Evolutionary conservation across 1,140 invertebrate species (phyloP).

Genomic region (Monochamus saltuarius): DNA sequence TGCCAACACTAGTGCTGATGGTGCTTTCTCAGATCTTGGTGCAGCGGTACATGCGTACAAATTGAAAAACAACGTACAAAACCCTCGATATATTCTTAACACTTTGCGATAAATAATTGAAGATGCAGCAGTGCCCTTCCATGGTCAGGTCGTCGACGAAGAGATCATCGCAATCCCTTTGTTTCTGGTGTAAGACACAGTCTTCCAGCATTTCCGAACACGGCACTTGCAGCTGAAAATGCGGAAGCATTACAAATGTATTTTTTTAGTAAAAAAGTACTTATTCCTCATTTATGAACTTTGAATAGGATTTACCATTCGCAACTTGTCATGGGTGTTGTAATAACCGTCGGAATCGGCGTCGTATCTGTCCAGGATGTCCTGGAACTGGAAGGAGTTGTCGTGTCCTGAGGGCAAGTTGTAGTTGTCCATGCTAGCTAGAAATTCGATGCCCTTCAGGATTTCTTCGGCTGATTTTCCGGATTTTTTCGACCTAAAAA

Average conservation of each 20-base stretch:
- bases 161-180: conserved; percentile 50
- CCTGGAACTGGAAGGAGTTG: conserved; percentile 20
- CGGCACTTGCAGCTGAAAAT: conserved; percentile 54
- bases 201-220: conserved; percentile 54
- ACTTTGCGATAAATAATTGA: conserved; percentile 53
- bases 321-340: not conserved
- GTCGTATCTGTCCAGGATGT: conserved; percentile 21
- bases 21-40: no score
- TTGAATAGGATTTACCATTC: not conserved
- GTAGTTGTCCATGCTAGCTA: conserved; percentile 27
- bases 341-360: conserved; percentile 8
- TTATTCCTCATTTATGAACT: no score
- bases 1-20: no score
- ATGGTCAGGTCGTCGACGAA: conserved; percentile 55
- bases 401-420: conserved; percentile 8
- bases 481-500: conserved; percentile 17
- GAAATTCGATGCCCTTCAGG: conserved; percentile 18
- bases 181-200: conserved; percentile 53
- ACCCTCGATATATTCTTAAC: conserved; percentile 4
- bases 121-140: conserved; percentile 60
- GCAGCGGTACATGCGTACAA: not conserved
- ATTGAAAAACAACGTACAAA: conserved; percentile 28
- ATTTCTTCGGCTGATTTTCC: conserved; percentile 4
- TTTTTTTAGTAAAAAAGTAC: no score
- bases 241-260: not conserved